Conservation (phyloP, 2,797 vertebrate genomes). For the Rhyacichthys aspro region DNA sequence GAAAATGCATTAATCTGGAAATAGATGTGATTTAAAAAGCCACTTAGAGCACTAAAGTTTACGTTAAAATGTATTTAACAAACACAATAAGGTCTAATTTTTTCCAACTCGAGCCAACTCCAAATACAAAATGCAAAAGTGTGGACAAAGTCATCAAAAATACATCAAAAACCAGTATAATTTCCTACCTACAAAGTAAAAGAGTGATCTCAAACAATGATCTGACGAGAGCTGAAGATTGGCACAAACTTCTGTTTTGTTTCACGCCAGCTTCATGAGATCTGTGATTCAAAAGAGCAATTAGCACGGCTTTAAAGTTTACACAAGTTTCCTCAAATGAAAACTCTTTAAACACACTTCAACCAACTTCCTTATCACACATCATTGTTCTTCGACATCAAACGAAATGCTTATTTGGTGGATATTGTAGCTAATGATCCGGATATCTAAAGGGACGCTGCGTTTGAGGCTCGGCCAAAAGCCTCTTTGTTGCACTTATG, state of each 20-base stretch:
- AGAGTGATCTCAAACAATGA: too few relatives aligned
- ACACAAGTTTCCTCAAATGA: conserved; percentile 1
- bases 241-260: neutral
- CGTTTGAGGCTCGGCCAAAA: conserved; percentile 60
- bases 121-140: too few relatives aligned
- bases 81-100: too few relatives aligned
- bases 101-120: too few relatives aligned
- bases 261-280: neutral
- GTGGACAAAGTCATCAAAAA: too few relatives aligned
- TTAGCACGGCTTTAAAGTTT: neutral
- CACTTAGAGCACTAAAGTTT: too few relatives aligned
- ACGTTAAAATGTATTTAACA: too few relatives aligned
- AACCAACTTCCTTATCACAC: conserved; percentile 22
- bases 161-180: too few relatives aligned
- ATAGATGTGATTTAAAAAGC: too few relatives aligned
- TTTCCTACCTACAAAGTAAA: too few relatives aligned
- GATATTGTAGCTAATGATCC: conserved; percentile 51
- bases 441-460: conserved; percentile 45
- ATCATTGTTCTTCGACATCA: conserved; percentile 33
- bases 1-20: too few relatives aligned
- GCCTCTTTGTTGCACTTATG: conserved; percentile 75
- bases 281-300: conserved; percentile 3
- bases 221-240: too few relatives aligned
- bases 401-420: conserved; percentile 44
- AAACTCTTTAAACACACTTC: neutral